Percentiles rank a stretch among this genome's conserved stretches.
These are phyloP conservation scores for Musca vetustissima DNA, from an alignment of 1,140 invertebrate genomes.

Conservation along the genomic window DNA sequence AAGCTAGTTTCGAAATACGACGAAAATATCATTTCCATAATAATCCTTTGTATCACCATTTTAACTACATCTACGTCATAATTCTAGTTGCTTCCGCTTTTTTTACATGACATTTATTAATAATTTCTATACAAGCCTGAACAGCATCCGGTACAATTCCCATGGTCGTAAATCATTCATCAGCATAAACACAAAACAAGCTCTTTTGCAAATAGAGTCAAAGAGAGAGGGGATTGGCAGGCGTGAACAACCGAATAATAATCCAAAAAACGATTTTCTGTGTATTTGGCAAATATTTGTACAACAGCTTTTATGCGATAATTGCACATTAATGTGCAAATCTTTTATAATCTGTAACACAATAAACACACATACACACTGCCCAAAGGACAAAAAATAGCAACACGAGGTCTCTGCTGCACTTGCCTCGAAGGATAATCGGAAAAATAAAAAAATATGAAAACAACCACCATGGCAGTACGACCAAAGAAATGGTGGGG, in stretches of 20 bases:
- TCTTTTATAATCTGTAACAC: not conserved
- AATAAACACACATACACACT: not conserved
- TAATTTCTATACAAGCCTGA: too few relatives aligned
- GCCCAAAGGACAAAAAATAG: not conserved
- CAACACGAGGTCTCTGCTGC: not conserved
- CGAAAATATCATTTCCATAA: too few relatives aligned
- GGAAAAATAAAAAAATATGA: not conserved
- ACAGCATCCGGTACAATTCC: too few relatives aligned
- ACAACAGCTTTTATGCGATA: constrained; percentile 20
- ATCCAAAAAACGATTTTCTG: constrained; percentile 5
- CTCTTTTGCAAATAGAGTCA: not conserved
- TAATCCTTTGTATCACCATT: too few relatives aligned
- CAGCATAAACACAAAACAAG: too few relatives aligned
- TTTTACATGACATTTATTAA: too few relatives aligned
- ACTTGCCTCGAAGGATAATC: not conserved
- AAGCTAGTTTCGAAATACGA: too few relatives aligned
- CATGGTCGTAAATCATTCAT: too few relatives aligned
- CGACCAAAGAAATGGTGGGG: not conserved
- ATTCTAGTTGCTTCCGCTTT: too few relatives aligned
- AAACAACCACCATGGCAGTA: not conserved
- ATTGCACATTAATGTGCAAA: constrained; percentile 22
- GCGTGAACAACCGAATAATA: not conserved
- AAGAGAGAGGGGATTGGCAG: not conserved
- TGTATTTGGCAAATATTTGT: constrained; percentile 17
- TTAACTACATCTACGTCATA: too few relatives aligned